Evolutionary conservation across 2,888 invertebrate species (phyloP).

Genomic region (Philereme vetulata): DNA sequence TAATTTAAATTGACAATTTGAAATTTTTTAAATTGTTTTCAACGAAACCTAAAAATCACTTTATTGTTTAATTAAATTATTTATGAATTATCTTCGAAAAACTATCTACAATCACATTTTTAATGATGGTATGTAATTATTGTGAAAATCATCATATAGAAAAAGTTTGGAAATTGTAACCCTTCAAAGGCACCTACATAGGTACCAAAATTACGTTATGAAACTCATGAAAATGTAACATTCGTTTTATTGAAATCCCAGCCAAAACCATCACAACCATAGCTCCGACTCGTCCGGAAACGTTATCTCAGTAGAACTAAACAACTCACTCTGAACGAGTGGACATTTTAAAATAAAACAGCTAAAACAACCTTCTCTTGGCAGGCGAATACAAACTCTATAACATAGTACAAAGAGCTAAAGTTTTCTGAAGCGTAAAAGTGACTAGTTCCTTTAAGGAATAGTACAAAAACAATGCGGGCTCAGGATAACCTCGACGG

Average conservation of each 20-base stretch:
- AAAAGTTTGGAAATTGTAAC: no score
- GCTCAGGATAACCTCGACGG: slow-evolving; percentile 62
- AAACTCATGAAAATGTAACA: slow-evolving; percentile 30
- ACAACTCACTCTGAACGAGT: slow-evolving; percentile 70
- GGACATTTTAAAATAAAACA: slow-evolving; percentile 39
- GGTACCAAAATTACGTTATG: background rate
- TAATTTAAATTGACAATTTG: no score
- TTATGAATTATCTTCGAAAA: no score
- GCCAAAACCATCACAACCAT: slow-evolving; percentile 56
- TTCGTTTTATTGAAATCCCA: slow-evolving; percentile 50
- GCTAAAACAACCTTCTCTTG: slow-evolving; percentile 32
- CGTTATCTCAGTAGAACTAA: slow-evolving; percentile 74
- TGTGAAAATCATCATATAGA: no score
- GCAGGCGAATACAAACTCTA: slow-evolving; percentile 43
- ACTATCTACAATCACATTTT: no score
- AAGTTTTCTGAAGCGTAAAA: slow-evolving; percentile 34
- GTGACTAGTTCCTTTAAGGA: slow-evolving; percentile 34
- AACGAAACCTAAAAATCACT: no score
- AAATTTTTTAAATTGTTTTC: no score
- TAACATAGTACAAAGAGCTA: slow-evolving; percentile 33
- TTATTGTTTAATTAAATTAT: no score
- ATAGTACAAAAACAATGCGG: slow-evolving; percentile 49
- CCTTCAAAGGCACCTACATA: no score
- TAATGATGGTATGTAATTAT: no score
- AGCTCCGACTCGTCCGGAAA: slow-evolving; percentile 65